These are phyloP conservation scores for Enteromius thamalakanensis DNA, from an alignment of 2,797 vertebrate genomes.

Conservation along the genomic window DNA sequence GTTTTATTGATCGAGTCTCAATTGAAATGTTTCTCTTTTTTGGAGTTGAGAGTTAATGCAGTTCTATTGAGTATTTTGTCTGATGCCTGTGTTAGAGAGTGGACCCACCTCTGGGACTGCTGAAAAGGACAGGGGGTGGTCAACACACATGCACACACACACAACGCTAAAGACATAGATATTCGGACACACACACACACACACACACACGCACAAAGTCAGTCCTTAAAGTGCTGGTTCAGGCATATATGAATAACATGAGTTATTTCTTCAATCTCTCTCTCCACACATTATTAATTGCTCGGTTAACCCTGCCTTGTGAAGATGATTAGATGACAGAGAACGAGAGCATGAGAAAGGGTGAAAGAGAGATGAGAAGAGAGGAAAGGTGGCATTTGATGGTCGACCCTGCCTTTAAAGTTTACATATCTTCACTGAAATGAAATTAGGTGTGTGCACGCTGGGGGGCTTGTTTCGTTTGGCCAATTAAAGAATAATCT, in stretches of 20 bases:
- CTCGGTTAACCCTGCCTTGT: slow-evolving; percentile 47
- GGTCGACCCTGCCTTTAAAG: slow-evolving; percentile 49
- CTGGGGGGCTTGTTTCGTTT: background rate
- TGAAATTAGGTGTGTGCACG: background rate
- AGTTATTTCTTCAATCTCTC: slow-evolving; percentile 42
- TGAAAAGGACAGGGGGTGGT: slow-evolving; percentile 52
- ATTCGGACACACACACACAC: slow-evolving; percentile 9
- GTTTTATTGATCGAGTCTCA: slow-evolving; percentile 54
- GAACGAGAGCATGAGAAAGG: background rate
- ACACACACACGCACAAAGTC: background rate
- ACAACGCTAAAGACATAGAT: slow-evolving; percentile 5
- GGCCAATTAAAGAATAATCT: slow-evolving; percentile 44
- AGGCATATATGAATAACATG: slow-evolving; percentile 14
- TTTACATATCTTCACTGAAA: slow-evolving; percentile 48
- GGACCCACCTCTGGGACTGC: slow-evolving; percentile 48
- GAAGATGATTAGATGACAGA: slow-evolving; percentile 59
- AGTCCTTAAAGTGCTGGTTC: slow-evolving; percentile 28
- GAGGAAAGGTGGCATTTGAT: slow-evolving; percentile 53
- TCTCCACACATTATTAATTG: slow-evolving; percentile 52
- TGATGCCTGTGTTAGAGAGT: slow-evolving; percentile 47
- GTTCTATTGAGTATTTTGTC: slow-evolving; percentile 55
- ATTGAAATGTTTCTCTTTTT: slow-evolving; percentile 60
- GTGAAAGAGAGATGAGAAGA: slow-evolving; percentile 50
- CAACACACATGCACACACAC: slow-evolving; percentile 29
- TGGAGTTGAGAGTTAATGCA: slow-evolving; percentile 53